phyloP scores from a whole-genome alignment of 2,113 vertebrate genomes.

The Gallinago jamesoni region DNA sequence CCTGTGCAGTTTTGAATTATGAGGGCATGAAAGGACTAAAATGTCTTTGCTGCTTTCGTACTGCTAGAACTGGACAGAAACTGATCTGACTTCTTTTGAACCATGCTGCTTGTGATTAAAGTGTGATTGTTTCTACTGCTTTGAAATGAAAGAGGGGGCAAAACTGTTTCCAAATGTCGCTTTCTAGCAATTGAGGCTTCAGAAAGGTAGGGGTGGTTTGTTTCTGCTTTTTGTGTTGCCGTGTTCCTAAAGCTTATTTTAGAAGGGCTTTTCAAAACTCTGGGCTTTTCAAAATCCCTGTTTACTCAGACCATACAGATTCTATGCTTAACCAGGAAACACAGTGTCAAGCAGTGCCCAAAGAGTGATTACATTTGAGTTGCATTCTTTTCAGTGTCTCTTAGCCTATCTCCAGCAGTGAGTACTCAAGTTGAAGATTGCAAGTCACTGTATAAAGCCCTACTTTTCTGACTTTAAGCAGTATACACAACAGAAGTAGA shows the following conservation, averaged over 20 bases:
- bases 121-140: not conserved
- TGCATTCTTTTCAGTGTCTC: slow-evolving; percentile 13
- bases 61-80: not conserved
- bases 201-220: not conserved
- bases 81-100: not conserved
- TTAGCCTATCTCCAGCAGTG: not conserved
- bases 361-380: not conserved
- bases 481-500: not conserved
- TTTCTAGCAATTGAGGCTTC: not conserved
- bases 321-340: not conserved
- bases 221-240: not conserved
- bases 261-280: not conserved
- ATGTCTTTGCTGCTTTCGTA: not conserved
- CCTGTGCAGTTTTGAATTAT: not conserved
- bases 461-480: not conserved
- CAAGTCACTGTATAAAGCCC: not conserved
- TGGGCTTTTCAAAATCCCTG: not conserved
- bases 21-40: not conserved
- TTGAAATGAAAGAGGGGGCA: not conserved
- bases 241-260: not conserved
- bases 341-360: not conserved
- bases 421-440: not conserved
- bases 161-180: not conserved
- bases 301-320: not conserved
- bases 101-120: not conserved